Evolutionary conservation across 2,888 invertebrate genomes (phyloP).

Genomic region (Mesorhabditis sp.): DNA sequence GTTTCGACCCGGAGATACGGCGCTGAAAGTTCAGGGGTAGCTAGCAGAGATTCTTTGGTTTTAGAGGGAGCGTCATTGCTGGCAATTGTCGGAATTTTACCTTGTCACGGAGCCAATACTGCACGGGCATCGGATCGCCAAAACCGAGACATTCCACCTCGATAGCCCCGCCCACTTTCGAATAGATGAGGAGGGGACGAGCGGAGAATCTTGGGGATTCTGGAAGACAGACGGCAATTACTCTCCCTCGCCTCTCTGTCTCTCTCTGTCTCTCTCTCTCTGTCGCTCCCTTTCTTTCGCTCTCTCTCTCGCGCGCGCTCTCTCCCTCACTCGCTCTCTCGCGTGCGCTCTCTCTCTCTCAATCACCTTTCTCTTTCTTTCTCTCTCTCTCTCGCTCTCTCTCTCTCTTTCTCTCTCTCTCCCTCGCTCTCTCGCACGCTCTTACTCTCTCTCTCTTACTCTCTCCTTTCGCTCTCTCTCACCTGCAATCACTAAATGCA

Average conservation of each 20-base stretch:
- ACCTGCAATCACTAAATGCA: slow-evolving; percentile 50
- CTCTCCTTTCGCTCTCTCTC: background rate
- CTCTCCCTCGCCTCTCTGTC: too few relatives aligned
- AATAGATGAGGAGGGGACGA: slow-evolving; percentile 39
- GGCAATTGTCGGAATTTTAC: background rate
- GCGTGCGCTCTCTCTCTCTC: too few relatives aligned
- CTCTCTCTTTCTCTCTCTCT: too few relatives aligned
- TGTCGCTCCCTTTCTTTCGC: too few relatives aligned
- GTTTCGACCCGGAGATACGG: slow-evolving; percentile 27
- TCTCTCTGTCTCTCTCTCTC: too few relatives aligned
- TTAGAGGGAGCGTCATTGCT: background rate
- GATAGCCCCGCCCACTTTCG: slow-evolving; percentile 35
- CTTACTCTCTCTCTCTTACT: too few relatives aligned
- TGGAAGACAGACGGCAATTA: slow-evolving; percentile 19
- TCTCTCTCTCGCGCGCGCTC: too few relatives aligned
- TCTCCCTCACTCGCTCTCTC: too few relatives aligned
- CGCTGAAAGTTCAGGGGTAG: slow-evolving; percentile 28
- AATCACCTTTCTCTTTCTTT: too few relatives aligned
- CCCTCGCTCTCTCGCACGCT: too few relatives aligned
- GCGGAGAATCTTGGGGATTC: slow-evolving; percentile 43
- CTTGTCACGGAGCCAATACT: slow-evolving; percentile 40
- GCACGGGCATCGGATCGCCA: slow-evolving; percentile 51
- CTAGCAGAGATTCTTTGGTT: background rate
- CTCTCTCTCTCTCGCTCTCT: too few relatives aligned
- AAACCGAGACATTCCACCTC: slow-evolving; percentile 47